These are phyloP conservation scores for Aricia agestis DNA, from an alignment of 1,140 invertebrate species.

Conservation along the genomic window DNA sequence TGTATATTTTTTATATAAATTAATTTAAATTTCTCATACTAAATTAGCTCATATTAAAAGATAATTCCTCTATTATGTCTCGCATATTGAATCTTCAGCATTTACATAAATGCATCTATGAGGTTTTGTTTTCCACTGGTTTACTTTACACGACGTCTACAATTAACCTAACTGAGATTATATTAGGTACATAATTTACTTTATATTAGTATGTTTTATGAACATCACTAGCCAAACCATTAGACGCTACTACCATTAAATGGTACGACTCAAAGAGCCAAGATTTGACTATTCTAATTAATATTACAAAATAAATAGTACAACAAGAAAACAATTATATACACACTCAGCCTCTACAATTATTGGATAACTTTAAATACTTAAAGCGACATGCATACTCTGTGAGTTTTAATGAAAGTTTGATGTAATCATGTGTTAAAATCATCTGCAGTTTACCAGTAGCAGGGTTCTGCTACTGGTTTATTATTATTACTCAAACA, in stretches of 20 bases:
- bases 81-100: conserved; percentile 57
- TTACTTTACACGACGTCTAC: neutral
- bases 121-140: conserved; percentile 30
- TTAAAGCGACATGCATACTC: neutral
- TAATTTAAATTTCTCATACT: conserved; percentile 66
- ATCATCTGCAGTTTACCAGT: no score
- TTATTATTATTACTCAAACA: no score
- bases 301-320: conserved; percentile 61
- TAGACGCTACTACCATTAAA: conserved; percentile 49
- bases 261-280: conserved; percentile 42
- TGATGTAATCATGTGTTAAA: no score
- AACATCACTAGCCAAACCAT: conserved; percentile 53
- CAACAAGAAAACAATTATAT: conserved; percentile 60
- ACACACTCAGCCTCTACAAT: conserved; percentile 64
- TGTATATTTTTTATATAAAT: conserved; percentile 73
- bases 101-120: conserved; percentile 42
- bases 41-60: conserved; percentile 60
- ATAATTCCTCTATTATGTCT: conserved; percentile 67
- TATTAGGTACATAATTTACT: conserved; percentile 62
- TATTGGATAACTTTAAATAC: conserved; percentile 13
- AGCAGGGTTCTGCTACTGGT: no score
- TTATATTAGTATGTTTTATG: conserved; percentile 41
- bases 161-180: conserved; percentile 61
- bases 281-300: conserved; percentile 45
- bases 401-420: neutral